Evolutionary conservation across 1,140 invertebrate genomes (phyloP).

Genomic region (Teleogryllus occipitalis): DNA sequence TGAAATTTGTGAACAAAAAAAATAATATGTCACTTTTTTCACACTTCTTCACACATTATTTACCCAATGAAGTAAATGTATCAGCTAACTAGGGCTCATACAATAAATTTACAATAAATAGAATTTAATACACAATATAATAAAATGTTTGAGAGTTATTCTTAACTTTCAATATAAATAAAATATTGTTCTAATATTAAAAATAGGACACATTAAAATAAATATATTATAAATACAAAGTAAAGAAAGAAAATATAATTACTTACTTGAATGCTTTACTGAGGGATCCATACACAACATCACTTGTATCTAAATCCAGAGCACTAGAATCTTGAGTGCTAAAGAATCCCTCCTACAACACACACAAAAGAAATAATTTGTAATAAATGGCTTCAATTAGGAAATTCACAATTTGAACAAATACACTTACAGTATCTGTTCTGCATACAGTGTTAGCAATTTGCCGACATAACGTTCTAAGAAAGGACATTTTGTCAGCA

Average conservation of each 20-base stretch:
- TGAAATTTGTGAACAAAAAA: no score
- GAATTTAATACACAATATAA: no score
- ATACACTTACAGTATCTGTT: conserved; percentile 62
- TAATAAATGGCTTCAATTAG: neutral
- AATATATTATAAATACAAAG: neutral
- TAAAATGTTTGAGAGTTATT: no score
- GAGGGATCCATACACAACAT: conserved; percentile 71
- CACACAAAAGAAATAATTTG: conserved; percentile 21
- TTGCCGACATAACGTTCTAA: conserved; percentile 73
- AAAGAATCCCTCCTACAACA: conserved; percentile 65
- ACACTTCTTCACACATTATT: no score
- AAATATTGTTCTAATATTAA: no score
- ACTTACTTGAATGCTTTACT: conserved; percentile 71
- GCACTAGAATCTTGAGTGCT: conserved; percentile 64
- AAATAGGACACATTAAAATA: no score
- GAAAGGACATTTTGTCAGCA: conserved; percentile 68
- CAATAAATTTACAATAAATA: no score
- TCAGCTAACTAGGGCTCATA: no score
- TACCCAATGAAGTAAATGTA: no score
- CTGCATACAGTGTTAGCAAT: conserved; percentile 81
- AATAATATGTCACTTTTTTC: no score
- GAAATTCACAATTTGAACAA: neutral
- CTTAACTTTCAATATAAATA: no score
- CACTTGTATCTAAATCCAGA: conserved; percentile 74
- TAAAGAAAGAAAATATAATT: conserved; percentile 11